Base-by-base conservation (phyloP, 2,797 vertebrate species). In the Intellagama lesueurii region DNA sequence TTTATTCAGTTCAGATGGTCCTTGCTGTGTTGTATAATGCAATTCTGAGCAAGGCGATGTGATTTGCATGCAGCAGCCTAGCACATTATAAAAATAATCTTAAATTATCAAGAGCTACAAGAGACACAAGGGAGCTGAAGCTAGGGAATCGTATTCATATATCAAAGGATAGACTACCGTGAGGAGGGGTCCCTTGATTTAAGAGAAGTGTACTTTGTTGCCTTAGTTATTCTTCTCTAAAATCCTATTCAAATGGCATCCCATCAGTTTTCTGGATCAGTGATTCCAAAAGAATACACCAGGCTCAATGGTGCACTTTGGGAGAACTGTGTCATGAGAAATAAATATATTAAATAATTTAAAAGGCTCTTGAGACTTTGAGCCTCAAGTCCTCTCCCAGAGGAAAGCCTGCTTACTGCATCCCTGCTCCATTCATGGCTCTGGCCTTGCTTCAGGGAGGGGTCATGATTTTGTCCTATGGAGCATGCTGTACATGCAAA, bases 1-100 rank as follows among this genome's bases (percentile, higher is more conserved):
- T 95, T 94, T 72, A 76, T 95, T 96, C 87, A 64, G 80, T 94
- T 93, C 90, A 87, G 87, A 92, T 90, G 86, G 87, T 91, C 56
- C 83, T 88, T 88, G 89, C 87, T 94, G 92, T 88, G 85, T 52
- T 89, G 64, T 91, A 88, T 88, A 93, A 91, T 44, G 86, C 85
- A 92, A 81, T 83, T 92, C 81, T 76, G 83, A 69, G 35, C 83
- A 90, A 90, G 64, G 85, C 88, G 26, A 0, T 77, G 92, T 90
- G 30, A 94, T 96, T 93, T 95, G 93, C 94, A 95, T 94, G 90
- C 91, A 88, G 79, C 44, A 75, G 89, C 85, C 93, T 95, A 88
- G 87, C 91, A 69, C 87, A 87, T 94, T 94, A 90, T 93, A 96
- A 92, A 95, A 93, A 95, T 93, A 93, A 94, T 91, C 87, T 89